Percentiles rank a stretch among this genome's conserved stretches.
These are phyloP conservation scores for Drosophila watanabei DNA, from an alignment of 1,140 invertebrate species.

Conservation along the genomic window DNA sequence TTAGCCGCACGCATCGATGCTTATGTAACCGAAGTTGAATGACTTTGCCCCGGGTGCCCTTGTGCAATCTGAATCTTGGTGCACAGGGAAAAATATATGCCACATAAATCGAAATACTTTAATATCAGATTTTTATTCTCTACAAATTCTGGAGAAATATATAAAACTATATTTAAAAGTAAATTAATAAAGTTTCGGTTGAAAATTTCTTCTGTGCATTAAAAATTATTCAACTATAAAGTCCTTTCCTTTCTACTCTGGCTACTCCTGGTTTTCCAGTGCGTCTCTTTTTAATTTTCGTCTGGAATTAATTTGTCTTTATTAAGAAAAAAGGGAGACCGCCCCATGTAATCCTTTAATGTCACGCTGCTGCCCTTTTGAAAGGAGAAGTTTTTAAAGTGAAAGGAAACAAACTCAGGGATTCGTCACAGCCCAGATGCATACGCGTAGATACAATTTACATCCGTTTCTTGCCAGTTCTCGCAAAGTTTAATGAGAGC, in stretches of 20 bases:
- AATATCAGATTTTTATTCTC: background rate
- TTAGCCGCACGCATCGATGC: slow-evolving; percentile 52
- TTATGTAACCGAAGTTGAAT: slow-evolving; percentile 76
- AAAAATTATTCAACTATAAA: slow-evolving; percentile 62
- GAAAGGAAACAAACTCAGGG: slow-evolving; percentile 35
- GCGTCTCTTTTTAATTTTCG: slow-evolving; percentile 28
- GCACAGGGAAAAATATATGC: background rate
- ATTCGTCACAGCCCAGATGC: slow-evolving; percentile 35
- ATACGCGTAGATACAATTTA: slow-evolving; percentile 28
- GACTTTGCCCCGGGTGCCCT: slow-evolving; percentile 56
- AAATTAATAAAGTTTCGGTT: accelerated
- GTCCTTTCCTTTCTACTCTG: slow-evolving; percentile 26
- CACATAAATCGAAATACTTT: background rate
- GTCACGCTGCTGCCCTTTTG: slow-evolving; percentile 38
- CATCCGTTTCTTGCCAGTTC: slow-evolving; percentile 23
- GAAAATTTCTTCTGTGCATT: background rate
- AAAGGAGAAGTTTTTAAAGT: slow-evolving; percentile 49
- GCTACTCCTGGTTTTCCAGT: slow-evolving; percentile 26
- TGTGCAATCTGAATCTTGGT: slow-evolving; percentile 27
- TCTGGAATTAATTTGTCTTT: slow-evolving; percentile 15
- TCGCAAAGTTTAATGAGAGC: slow-evolving; percentile 25
- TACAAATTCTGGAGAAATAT: background rate
- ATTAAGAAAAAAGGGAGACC: slow-evolving; percentile 27
- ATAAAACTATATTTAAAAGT: background rate
- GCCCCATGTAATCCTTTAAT: slow-evolving; percentile 63